Evolutionary conservation across 2,888 invertebrate species (phyloP).

Genomic region (Mellilla xanthometata): DNA sequence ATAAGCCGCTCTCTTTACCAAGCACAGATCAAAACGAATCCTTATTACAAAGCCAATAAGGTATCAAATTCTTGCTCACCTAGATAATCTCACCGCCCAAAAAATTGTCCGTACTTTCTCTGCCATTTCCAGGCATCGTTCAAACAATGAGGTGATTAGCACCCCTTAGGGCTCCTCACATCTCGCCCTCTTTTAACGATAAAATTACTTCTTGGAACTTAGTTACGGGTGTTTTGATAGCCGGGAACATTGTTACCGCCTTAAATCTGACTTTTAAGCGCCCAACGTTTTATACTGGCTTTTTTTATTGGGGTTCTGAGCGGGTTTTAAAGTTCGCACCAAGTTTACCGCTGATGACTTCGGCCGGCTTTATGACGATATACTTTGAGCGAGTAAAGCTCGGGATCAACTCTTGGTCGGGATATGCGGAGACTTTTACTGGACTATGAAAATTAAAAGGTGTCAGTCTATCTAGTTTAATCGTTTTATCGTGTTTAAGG

Average conservation of each 20-base stretch:
- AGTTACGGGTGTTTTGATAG: conserved; percentile 51
- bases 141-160: conserved; percentile 63
- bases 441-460: neutral
- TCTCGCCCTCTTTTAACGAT: conserved; percentile 47
- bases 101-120: conserved; percentile 24
- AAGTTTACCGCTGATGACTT: conserved; percentile 1
- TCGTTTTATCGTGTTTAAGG: too few species aligned
- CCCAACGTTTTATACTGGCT: conserved; percentile 6
- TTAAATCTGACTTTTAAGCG: conserved; percentile 17
- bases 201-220: conserved; percentile 54
- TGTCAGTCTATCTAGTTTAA: too few species aligned
- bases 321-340: conserved; percentile 7
- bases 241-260: conserved; percentile 35
- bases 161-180: conserved; percentile 51
- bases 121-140: conserved; percentile 42
- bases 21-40: neutral
- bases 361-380: conserved; percentile 4
- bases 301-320: conserved; percentile 16
- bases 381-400: neutral
- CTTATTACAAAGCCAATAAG: neutral
- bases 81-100: neutral
- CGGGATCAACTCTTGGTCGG: neutral
- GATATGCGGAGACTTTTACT: neutral
- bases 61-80: neutral
- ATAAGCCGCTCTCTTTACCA: neutral